Percentiles rank a stretch among this genome's conserved stretches.
These are phyloP conservation scores for Rhodinocichla rosea DNA, from an alignment of 2,113 vertebrate species.

Conservation along the genomic window DNA sequence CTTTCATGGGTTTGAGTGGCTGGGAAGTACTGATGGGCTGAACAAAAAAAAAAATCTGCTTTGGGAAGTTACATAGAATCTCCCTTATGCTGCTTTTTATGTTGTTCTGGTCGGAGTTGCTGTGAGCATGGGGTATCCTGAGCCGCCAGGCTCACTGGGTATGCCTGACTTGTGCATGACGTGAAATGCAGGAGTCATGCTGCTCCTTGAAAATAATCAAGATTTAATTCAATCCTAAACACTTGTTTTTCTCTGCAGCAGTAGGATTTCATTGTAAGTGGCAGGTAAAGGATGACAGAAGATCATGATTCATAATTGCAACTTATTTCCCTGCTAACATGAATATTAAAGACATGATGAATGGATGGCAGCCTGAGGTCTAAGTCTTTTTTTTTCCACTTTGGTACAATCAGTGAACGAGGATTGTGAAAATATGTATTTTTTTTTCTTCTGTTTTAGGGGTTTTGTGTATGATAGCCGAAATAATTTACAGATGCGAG, in stretches of 20 bases:
- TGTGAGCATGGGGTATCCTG: neutral
- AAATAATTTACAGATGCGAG: conserved; percentile 91
- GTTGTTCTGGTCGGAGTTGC: neutral
- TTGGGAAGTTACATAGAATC: neutral
- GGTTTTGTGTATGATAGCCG: conserved; percentile 87
- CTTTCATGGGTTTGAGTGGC: neutral
- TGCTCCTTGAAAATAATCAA: conserved; percentile 17
- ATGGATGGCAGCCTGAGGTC: neutral
- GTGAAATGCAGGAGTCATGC: neutral
- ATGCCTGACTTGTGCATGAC: neutral
- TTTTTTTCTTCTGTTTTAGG: conserved; percentile 68
- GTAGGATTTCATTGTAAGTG: neutral
- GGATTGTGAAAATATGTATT: neutral
- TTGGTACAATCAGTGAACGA: neutral
- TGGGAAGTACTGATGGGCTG: neutral
- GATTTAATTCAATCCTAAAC: neutral
- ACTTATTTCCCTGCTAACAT: neutral
- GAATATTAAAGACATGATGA: neutral
- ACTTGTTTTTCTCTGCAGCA: neutral
- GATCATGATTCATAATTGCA: neutral
- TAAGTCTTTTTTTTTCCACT: neutral
- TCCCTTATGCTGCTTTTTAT: neutral
- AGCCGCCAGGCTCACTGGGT: neutral
- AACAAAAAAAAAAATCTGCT: neutral
- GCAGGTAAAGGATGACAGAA: neutral